Base-by-base conservation (phyloP, 30 jellyfish, hydroid and myxozoan genomes). In the Hydractinia echinata region DNA sequence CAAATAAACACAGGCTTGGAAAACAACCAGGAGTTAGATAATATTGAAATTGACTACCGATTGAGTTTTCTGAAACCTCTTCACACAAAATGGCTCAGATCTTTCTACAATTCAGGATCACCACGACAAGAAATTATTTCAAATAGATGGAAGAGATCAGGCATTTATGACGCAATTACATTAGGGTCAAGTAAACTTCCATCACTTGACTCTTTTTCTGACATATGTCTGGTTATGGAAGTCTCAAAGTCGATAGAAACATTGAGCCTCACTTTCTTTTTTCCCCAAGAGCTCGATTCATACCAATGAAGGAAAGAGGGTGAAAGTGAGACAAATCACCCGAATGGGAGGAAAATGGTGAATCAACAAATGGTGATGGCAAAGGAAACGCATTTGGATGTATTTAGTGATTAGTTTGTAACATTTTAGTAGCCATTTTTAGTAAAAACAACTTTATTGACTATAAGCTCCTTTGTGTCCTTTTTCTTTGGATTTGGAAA, bases 21-120 rank as follows among this genome's bases (percentile, higher is more conserved):
- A 72, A 72, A 51, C 49, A 30, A 58, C 81, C 81, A 72, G n/a
- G 81, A 72, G 73, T 16, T 72, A 71, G 81, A 72, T 51, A 58
- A 72, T 72, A 4, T 72, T 51, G 81, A 72, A 72, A 16, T 72
- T 52, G 73, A 72, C 0, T 72, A 72, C 49, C 10, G 66, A 16
- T 72, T 72, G n/a, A 72, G 81, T 72, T 54, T 51, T 14, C 81
- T 72, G 81, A 72, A 72, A 16, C 81, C 81, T 30, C 64, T 72
- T 30, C 66, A 7, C 64, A 58, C 66, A 30, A 72, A 72, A 30
- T 72, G 81, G 73, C 81, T 72, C 66, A 72, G 21, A 8, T 8
- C 64, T 0, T 51, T 44, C n/a, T 72, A 72, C n/a, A 72, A 72
- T 16, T 18, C 74, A 6, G 39, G 51, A 7, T 6, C 74, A 13